phyloP scores from a whole-genome alignment of 2,888 invertebrate species.

The Epirrhoe alternata region DNA sequence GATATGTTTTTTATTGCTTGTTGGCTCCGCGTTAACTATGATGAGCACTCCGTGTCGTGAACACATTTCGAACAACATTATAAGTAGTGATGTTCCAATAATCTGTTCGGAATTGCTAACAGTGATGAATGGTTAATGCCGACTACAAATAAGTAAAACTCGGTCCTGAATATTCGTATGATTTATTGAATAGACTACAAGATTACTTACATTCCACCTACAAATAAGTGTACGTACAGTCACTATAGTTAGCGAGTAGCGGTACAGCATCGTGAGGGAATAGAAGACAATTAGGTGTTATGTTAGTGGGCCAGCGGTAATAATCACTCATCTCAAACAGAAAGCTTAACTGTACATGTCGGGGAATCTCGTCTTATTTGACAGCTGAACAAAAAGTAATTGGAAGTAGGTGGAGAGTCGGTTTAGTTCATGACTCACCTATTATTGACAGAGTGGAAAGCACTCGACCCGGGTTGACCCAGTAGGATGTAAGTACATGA shows the following conservation, averaged over 20 bases:
- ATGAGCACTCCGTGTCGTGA: slow-evolving; percentile 36
- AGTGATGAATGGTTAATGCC: not conserved
- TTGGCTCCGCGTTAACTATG: slow-evolving; percentile 49
- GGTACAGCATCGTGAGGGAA: slow-evolving; percentile 64
- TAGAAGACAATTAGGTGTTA: slow-evolving; percentile 73
- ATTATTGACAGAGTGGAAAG: slow-evolving; percentile 18
- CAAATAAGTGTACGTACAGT: slow-evolving; percentile 42
- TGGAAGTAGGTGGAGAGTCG: slow-evolving; percentile 37
- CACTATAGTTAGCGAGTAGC: slow-evolving; percentile 57
- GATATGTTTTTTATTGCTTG: slow-evolving; percentile 61
- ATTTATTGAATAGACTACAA: slow-evolving; percentile 3
- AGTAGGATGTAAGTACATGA: not conserved
- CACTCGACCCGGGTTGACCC: not conserved
- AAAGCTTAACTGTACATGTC: slow-evolving; percentile 67
- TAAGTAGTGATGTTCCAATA: slow-evolving; percentile 40
- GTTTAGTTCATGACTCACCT: slow-evolving; percentile 31
- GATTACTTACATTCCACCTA: slow-evolving; percentile 1
- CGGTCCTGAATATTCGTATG: slow-evolving; percentile 1
- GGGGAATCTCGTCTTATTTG: slow-evolving; percentile 54
- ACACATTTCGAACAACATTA: slow-evolving; percentile 32
- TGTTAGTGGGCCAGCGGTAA: slow-evolving; percentile 74
- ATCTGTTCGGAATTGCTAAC: slow-evolving; percentile 30
- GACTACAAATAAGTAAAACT: not conserved
- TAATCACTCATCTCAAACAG: slow-evolving; percentile 64
- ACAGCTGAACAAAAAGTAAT: slow-evolving; percentile 52